A percentile compares a stretch with the other conserved stretches of the same genome.
Evolutionary conservation across 2,113 vertebrate genomes (phyloP).

Genomic region (Scophthalmus maximus): DNA sequence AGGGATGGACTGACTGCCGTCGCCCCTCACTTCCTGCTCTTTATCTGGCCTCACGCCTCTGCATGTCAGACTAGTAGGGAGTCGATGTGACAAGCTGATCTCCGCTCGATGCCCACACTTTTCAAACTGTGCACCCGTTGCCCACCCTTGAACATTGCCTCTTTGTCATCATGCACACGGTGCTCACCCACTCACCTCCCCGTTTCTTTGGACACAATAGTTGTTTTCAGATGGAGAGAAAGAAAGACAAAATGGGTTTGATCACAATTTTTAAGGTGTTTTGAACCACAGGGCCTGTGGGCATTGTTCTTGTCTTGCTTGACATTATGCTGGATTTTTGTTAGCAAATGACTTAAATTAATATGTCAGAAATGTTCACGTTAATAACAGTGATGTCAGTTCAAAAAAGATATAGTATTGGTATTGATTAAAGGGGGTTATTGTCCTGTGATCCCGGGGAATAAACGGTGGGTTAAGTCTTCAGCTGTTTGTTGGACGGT

Average conservation of each 20-base stretch:
- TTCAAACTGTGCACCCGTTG: constrained; percentile 43
- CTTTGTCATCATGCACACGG: constrained; percentile 51
- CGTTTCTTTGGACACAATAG: constrained; percentile 4
- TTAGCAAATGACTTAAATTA: background rate
- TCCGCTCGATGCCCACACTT: constrained; percentile 55
- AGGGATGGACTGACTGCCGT: constrained; percentile 14
- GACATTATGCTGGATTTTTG: background rate
- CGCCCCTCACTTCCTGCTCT: constrained; percentile 72
- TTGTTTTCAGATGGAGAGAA: constrained; percentile 17
- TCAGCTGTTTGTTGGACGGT: constrained; percentile 15
- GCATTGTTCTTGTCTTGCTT: background rate
- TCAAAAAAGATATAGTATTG: no score
- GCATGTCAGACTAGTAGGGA: constrained; percentile 45
- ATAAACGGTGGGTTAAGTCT: constrained; percentile 39
- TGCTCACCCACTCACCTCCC: constrained; percentile 54
- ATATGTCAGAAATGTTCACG: background rate
- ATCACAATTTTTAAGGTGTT: background rate
- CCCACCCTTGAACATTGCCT: constrained; percentile 52
- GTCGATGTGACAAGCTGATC: constrained; percentile 53
- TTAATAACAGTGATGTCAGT: no score
- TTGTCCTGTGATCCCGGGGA: constrained; percentile 16
- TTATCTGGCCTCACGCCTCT: constrained; percentile 73
- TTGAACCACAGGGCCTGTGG: background rate
- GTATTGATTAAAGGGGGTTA: constrained; percentile 18
- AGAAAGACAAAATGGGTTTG: background rate